A percentile compares a stretch with the other conserved stretches of the same genome.
Evolutionary conservation across 2,797 vertebrate species (phyloP).

Genomic region (Meriones psammophilus): DNA sequence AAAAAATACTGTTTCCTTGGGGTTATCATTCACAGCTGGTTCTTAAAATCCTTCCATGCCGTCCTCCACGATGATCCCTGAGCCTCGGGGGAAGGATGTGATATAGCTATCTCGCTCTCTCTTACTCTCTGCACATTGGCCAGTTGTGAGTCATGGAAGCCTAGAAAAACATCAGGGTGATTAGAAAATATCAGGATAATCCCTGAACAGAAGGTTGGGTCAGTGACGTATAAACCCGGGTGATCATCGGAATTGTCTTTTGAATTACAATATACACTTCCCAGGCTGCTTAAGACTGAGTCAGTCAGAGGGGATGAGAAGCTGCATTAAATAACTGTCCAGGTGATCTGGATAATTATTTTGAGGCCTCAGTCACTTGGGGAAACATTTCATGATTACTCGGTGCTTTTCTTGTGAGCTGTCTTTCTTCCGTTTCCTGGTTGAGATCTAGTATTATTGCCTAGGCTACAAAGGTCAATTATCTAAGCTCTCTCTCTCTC

Average conservation of each 20-base stretch:
- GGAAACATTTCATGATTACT: not conserved
- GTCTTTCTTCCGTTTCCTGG: not conserved
- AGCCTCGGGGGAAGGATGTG: not conserved
- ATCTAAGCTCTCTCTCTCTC: not conserved
- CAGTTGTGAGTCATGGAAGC: not conserved
- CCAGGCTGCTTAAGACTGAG: not conserved
- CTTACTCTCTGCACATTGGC: not conserved
- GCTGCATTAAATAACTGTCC: not conserved
- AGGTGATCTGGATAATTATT: slow-evolving; percentile 14
- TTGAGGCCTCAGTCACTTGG: slow-evolving; percentile 4
- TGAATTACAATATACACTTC: slow-evolving; percentile 11
- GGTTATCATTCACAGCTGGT: not conserved
- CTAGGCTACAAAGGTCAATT: slow-evolving; percentile 27
- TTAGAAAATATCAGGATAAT: not conserved
- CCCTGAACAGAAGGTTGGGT: not conserved
- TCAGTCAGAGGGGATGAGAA: not conserved
- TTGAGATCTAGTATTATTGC: not conserved
- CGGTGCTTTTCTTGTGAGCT: not conserved
- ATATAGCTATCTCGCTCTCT: not conserved
- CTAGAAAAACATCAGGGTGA: not conserved
- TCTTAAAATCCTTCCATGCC: not conserved
- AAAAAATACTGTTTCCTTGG: not conserved
- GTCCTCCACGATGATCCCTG: not conserved
- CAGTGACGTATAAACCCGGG: not conserved
- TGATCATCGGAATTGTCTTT: not conserved